Evolutionary conservation across 2,113 vertebrate genomes (phyloP).

Genomic region (Malurus cyaneus): DNA sequence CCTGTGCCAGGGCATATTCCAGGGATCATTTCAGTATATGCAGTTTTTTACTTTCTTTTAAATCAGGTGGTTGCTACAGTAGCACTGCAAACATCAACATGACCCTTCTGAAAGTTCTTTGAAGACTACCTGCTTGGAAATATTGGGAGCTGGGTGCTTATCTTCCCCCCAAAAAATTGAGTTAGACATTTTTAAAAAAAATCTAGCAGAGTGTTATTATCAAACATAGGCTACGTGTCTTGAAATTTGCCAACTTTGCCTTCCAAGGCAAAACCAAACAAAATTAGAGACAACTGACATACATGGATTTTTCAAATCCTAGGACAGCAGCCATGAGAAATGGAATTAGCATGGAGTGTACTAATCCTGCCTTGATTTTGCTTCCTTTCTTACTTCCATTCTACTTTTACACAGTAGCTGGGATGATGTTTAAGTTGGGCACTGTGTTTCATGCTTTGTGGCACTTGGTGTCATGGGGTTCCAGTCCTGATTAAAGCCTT

Average conservation of each 20-base stretch:
- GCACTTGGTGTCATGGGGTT: background rate
- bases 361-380: background rate
- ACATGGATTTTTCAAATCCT: background rate
- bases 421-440: background rate
- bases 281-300: background rate
- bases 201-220: background rate
- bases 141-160: background rate
- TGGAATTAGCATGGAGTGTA: background rate
- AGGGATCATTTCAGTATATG: background rate
- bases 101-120: background rate
- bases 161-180: background rate
- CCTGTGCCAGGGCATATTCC: background rate
- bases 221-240: background rate
- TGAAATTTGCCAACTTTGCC: background rate
- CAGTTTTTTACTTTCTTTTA: background rate
- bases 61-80: background rate
- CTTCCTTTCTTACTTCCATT: background rate
- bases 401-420: background rate
- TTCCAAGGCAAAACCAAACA: background rate
- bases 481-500: background rate
- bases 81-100: background rate
- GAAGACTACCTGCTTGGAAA: background rate
- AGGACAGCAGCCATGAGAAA: background rate
- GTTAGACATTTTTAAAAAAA: background rate
- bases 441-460: background rate